Percentiles rank a stretch among this genome's conserved stretches.
phyloP scores from a whole-genome alignment of 1,140 invertebrate genomes.

The Brachionus plicatilis region DNA sequence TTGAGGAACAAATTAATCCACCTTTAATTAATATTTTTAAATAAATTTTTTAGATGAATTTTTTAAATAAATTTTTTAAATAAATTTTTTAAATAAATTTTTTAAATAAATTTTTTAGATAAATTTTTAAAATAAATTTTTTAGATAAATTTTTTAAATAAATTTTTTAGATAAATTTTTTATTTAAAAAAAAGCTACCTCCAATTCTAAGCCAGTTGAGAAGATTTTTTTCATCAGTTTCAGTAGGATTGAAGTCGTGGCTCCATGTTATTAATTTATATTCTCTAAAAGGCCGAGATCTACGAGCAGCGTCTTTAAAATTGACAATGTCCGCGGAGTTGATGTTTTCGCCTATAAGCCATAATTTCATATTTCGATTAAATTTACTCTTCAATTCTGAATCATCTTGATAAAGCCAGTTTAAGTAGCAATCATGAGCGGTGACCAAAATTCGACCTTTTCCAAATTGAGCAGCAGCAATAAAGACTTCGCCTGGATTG shows the following conservation, averaged over 20 bases:
- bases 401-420: not conserved
- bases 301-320: not conserved
- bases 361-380: not conserved
- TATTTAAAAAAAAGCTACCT: constrained; percentile 5
- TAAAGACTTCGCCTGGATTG: not conserved
- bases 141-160: too few relatives aligned
- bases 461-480: not conserved
- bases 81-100: too few relatives aligned
- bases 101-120: not conserved
- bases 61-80: too few relatives aligned
- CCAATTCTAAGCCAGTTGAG: not conserved
- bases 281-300: not conserved
- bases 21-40: not conserved
- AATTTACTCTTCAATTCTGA: not conserved
- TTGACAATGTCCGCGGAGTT: not conserved
- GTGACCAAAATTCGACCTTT: not conserved
- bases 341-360: not conserved
- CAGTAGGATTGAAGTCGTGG: not conserved
- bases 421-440: constrained; percentile 11
- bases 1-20: not conserved
- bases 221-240: not conserved
- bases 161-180: too few relatives aligned
- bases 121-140: too few relatives aligned
- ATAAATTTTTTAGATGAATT: not conserved
- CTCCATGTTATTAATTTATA: constrained; percentile 22